A percentile compares a stretch with the other conserved stretches of the same genome.
Evolutionary conservation across 1,140 invertebrate species (phyloP).

Genomic region (Pogonognathellus flavescens): DNA sequence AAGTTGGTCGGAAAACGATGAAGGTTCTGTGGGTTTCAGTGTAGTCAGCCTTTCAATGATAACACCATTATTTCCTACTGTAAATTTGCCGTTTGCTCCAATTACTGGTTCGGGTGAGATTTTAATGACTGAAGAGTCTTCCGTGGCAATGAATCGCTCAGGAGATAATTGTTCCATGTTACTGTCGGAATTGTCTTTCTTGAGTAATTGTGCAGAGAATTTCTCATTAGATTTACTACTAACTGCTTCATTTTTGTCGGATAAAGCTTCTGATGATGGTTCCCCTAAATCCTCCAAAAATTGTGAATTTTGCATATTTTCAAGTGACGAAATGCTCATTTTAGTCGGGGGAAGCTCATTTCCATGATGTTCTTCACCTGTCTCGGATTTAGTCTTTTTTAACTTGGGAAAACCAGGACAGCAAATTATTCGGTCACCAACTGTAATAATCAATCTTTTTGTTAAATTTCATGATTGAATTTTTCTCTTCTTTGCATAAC

Average conservation of each 20-base stretch:
- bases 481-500: too few species aligned
- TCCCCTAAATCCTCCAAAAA: background rate
- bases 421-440: slow-evolving; percentile 56
- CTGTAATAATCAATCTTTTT: slow-evolving; percentile 37
- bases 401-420: slow-evolving; percentile 49
- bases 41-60: slow-evolving; percentile 52
- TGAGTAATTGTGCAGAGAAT: slow-evolving; percentile 10
- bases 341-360: background rate
- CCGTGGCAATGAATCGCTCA: background rate
- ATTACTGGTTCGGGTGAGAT: slow-evolving; percentile 48
- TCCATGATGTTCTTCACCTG: background rate
- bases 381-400: slow-evolving; percentile 22
- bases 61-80: slow-evolving; percentile 50
- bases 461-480: background rate
- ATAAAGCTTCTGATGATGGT: background rate
- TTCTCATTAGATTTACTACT: background rate
- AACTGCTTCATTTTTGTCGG: background rate
- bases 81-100: slow-evolving; percentile 56
- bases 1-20: slow-evolving; percentile 1
- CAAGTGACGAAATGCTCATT: too few species aligned
- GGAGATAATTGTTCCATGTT: slow-evolving; percentile 23
- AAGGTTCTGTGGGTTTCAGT: background rate
- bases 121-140: slow-evolving; percentile 52
- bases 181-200: background rate
- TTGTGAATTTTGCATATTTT: background rate